Evolutionary conservation across 1,140 invertebrate genomes (phyloP), one percentile per base, ranked within the genome.

Genomic region (Drosophila rhopaloa): DNA sequence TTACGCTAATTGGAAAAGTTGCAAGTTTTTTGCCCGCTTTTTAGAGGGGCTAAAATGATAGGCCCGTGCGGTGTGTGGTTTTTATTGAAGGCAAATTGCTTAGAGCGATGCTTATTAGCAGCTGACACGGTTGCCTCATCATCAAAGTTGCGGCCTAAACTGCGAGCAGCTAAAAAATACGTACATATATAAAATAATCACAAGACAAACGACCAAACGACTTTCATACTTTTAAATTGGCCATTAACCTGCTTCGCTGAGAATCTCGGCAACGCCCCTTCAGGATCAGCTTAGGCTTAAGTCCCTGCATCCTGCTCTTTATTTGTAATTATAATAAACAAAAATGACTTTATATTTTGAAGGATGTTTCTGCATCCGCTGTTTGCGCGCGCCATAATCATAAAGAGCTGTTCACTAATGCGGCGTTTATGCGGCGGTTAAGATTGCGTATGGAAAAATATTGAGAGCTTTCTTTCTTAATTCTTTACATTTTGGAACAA

Each of bases 1-100:
- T 86, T 79, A 79, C 83, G 83, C 83, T 88, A 88, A 88, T 88
- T 88, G 84, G 84, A 88, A 88, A 88, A 88, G 83, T 88, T 88
- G 84, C 80, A 89, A 89, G 83, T 89, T 86, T 85, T 85, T 61
- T 67, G 35, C 46, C 35, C 46, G 54, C 54, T 75, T 75, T 54
- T 68, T 67, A 56, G 68, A 27, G 41, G 41, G 67, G 27, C 11
- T 2, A 2, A 16, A 13, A 7, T 51, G 65, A 11, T 6, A 41
- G 44, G 29, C 50, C 37, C 14, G 35, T 73, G 65, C 54, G 76
- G 82, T 86, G 84, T 86, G 79, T 78, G 79, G 84, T 72, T 89
- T 88, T 88, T 88, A 88, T 88, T 81, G 73, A 61, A 76, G 80
- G 84, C 65, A 78, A 78, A 83, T 83, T 76, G 66, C 73, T 76